These are phyloP conservation scores for Elysia crispata DNA, from an alignment of 2,888 invertebrate species.

Conservation along the genomic window DNA sequence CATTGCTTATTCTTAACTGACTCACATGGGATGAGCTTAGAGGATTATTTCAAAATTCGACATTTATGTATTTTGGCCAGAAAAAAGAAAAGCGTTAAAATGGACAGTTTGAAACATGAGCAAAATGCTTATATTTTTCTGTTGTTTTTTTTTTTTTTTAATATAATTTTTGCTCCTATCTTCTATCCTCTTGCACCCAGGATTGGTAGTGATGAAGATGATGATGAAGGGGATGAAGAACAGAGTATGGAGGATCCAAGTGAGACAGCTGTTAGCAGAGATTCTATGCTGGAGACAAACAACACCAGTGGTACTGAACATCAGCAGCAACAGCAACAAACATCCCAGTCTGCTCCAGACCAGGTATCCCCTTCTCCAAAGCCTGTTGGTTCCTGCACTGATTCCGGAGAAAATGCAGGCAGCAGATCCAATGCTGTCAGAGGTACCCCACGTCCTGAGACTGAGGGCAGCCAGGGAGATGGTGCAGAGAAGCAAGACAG, in stretches of 20 bases:
- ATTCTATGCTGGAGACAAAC: constrained; percentile 55
- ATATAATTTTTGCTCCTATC: too few species aligned
- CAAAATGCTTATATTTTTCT: too few species aligned
- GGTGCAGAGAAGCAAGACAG: constrained; percentile 44
- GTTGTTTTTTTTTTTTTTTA: too few species aligned
- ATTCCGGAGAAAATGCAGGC: constrained; percentile 19
- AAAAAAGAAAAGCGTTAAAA: too few species aligned
- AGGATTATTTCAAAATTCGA: too few species aligned
- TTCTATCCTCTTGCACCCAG: constrained; percentile 52
- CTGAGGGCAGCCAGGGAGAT: constrained; percentile 41
- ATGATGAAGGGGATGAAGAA: constrained; percentile 72
- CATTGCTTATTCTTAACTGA: too few species aligned
- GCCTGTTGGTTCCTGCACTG: too few species aligned
- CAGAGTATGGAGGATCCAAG: constrained; percentile 71
- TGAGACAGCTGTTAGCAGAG: constrained; percentile 72
- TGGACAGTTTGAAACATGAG: too few species aligned
- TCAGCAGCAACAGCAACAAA: constrained; percentile 30
- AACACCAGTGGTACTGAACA: constrained; percentile 46
- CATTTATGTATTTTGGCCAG: too few species aligned
- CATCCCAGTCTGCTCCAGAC: neutral
- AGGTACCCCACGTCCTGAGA: constrained; percentile 40
- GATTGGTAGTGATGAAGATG: constrained; percentile 77
- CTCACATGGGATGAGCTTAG: too few species aligned
- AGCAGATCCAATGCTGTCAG: neutral
- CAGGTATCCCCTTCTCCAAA: neutral